Evolutionary conservation across 2,797 vertebrate species (phyloP), one percentile per base, ranked within the genome.

Genomic region (Acanthornis magna): DNA sequence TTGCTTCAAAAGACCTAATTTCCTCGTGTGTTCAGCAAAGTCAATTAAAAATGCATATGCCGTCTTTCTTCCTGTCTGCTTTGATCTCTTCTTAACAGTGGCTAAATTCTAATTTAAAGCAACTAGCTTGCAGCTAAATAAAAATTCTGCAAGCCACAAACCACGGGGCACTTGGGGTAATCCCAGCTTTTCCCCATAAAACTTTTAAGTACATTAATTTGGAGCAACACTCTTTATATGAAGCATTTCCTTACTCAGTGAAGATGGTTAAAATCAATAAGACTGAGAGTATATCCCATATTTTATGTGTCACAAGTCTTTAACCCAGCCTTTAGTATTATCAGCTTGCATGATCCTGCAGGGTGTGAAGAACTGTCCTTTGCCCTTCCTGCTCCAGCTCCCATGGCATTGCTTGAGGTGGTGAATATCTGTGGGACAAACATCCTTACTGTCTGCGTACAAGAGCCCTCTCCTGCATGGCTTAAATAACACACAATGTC

Each of bases 401-500:
- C 83, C 13, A 29, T 22, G 47, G 22, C 27, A 54, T n/a, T 74
- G 7, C 11, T 89, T 51, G 22, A 72, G 51, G 9, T 43, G 13
- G 4, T 10, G 88, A 83, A 43, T 75, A 60, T 48, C 30, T 65
- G 5, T 58, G 16, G 48, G 10, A 57, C 80, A 53, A 79, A 57
- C 38, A 70, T 22, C 22, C 5, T 38, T 66, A 30, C 11, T 36
- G 13, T 13, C 66, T 61, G 2, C 45, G 23, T 38, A 22, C 3
- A 45, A 65, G 45, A 66, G 43, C 11, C 3, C 3, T 48, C 14
- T 66, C 6, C 27, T 62, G 7, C 11, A 13, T 4, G 53, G 3
- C 10, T 68, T 81, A 47, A 74, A 30, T 47, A 72, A 62, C n/a
- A 29, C 1, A 4, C 29, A 36, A 23, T 0, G 0, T 45, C 25